Conservation (phyloP, 2,113 vertebrate genomes). For the Phainopepla nitens region DNA sequence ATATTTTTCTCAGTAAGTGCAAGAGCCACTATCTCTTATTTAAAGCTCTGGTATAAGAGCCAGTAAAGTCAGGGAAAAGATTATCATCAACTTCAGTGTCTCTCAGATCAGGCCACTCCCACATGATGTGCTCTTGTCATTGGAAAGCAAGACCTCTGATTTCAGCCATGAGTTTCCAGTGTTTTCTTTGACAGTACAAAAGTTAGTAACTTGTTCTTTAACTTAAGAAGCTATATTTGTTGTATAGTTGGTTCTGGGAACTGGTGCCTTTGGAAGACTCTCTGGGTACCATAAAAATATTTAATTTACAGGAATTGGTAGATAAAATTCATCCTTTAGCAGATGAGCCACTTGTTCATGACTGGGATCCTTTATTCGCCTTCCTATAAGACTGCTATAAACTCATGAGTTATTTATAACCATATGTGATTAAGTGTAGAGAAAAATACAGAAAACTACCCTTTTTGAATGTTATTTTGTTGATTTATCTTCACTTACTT, state of each 20-base stretch:
- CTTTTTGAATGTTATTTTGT: neutral
- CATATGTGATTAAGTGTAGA: neutral
- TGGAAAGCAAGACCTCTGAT: neutral
- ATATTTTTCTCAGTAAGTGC: neutral
- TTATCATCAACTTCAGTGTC: neutral
- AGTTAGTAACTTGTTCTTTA: neutral
- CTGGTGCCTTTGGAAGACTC: neutral
- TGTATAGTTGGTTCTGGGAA: neutral
- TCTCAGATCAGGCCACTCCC: neutral
- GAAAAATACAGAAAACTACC: neutral
- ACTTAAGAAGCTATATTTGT: neutral
- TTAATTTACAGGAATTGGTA: neutral
- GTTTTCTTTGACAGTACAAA: neutral
- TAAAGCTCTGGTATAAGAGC: neutral
- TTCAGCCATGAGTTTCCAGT: neutral
- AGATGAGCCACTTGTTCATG: neutral
- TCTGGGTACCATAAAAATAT: neutral
- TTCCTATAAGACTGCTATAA: neutral
- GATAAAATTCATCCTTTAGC: neutral
- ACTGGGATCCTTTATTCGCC: neutral
- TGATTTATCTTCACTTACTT: neutral
- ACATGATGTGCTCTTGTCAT: neutral
- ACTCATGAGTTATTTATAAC: neutral
- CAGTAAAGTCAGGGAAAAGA: neutral
- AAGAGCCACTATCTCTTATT: neutral